Conservation (phyloP, 2,113 vertebrate species). For the Toxostoma redivivum region DNA sequence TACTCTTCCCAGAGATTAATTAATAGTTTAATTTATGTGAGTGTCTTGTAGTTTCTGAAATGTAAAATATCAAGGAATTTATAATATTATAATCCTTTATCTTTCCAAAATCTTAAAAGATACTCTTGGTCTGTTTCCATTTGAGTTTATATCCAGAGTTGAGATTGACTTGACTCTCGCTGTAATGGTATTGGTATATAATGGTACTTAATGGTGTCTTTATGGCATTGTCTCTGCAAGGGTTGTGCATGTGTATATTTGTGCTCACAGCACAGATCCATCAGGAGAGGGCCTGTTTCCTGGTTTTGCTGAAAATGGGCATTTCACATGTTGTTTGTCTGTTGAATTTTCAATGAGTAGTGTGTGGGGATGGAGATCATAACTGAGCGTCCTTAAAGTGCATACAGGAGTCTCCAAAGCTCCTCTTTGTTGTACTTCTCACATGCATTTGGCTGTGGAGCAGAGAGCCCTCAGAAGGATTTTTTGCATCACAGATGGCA, state of each 20-base stretch:
- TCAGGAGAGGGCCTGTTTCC: not conserved
- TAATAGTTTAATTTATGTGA: not conserved
- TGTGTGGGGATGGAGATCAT: not conserved
- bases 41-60: not conserved
- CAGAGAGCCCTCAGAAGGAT: not conserved
- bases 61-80: not conserved
- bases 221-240: not conserved
- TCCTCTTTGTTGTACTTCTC: not conserved
- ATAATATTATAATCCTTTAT: not conserved
- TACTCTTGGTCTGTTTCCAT: not conserved
- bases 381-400: not conserved
- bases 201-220: not conserved
- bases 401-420: not conserved
- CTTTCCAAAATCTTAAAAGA: not conserved
- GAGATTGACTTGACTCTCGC: not conserved
- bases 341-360: not conserved
- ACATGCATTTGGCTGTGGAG: not conserved
- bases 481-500: not conserved
- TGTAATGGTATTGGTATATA: not conserved
- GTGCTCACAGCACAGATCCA: not conserved
- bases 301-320: not conserved
- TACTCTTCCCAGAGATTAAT: constrained; percentile 6
- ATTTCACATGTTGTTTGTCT: not conserved
- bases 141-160: not conserved
- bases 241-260: not conserved